Percentiles rank a stretch among this genome's conserved stretches.
These are phyloP conservation scores for Trilocha varians DNA, from an alignment of 2,888 invertebrate species.

Conservation along the genomic window DNA sequence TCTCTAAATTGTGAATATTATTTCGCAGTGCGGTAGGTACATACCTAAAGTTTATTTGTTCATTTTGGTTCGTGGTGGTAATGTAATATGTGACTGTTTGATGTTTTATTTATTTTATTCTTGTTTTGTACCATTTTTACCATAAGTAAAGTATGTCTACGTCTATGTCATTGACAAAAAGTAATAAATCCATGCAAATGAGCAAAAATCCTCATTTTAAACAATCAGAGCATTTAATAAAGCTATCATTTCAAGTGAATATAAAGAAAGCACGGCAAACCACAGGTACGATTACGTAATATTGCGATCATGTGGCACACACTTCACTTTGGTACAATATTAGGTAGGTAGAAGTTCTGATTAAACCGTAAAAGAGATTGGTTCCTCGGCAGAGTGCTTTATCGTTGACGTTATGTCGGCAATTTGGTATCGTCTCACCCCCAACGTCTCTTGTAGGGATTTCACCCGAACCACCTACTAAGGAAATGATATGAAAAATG, in stretches of 20 bases:
- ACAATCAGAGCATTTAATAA: background rate
- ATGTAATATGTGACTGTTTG: too few relatives aligned
- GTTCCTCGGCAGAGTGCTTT: conserved; percentile 59
- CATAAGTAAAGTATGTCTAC: too few relatives aligned
- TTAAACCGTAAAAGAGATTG: conserved; percentile 70
- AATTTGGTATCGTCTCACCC: conserved; percentile 43
- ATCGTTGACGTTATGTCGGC: conserved; percentile 60
- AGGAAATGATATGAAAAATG: conserved; percentile 6
- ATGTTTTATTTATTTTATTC: too few relatives aligned
- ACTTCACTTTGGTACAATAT: conserved; percentile 21
- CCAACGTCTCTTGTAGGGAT: conserved; percentile 19
- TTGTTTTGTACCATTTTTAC: too few relatives aligned
- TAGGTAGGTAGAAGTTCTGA: conserved; percentile 54
- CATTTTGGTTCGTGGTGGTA: too few relatives aligned
- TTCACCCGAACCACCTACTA: conserved; percentile 11
- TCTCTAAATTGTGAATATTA: too few relatives aligned
- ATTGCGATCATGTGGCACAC: conserved; percentile 31
- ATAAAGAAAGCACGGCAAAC: conserved; percentile 4
- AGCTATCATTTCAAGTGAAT: background rate
- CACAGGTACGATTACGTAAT: conserved; percentile 31
- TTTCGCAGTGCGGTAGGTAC: too few relatives aligned
- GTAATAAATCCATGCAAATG: too few relatives aligned
- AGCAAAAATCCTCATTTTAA: background rate
- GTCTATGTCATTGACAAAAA: too few relatives aligned
- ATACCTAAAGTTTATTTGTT: too few relatives aligned